Base-by-base conservation (phyloP, 2,888 invertebrate genomes). In the Trimorus sp. region DNA sequence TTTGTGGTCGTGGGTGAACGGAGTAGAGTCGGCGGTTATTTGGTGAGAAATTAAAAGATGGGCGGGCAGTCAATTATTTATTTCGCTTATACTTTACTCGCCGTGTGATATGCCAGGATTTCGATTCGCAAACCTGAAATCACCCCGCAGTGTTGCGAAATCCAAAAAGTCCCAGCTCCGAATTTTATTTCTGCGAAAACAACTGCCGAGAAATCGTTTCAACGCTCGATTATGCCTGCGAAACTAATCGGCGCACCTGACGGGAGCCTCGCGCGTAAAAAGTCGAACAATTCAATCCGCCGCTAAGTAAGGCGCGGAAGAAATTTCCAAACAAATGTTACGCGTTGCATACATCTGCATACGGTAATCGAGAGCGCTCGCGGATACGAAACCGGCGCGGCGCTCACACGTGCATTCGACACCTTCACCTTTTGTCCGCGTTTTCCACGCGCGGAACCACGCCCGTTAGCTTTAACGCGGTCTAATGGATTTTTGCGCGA, bases 401-500 rank as follows among this genome's bases (percentile, higher is more conserved):
- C 37, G 51, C 54, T 51, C 66, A 62, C 69, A 45, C 60, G 40
- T 8, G 48, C 60, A 56, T 78, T 78, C 71, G 78, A 71, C 62
- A 65, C 63, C 60, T 59, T 37, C 48, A n/a, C 45, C 76, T 76
- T 66, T 74, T 48, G 60, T 26, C 68, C 36, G 45, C 37, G 16
- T 38, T 65, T 71, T 65, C 54, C 40, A 49, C 73, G 63, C 76
- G 74, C 86, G 87, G 89, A 91, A 91, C 91, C 91, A 91, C 91
- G 88, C 88, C 81, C 78, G 86, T 71, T 86, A 73, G 90, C 90
- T 91, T 89, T 87, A 88, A 88, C 90, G 86, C 90, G 88, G 91
- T 90, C 91, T 91, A 89, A 89, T 88, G 87, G 86, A 90, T 90
- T 90, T 90, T 90, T 90, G 89, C 88, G 86, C 88, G 87, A 89